Evolutionary conservation across 2,888 invertebrate genomes (phyloP).

Genomic region (Nysson spinosus): DNA sequence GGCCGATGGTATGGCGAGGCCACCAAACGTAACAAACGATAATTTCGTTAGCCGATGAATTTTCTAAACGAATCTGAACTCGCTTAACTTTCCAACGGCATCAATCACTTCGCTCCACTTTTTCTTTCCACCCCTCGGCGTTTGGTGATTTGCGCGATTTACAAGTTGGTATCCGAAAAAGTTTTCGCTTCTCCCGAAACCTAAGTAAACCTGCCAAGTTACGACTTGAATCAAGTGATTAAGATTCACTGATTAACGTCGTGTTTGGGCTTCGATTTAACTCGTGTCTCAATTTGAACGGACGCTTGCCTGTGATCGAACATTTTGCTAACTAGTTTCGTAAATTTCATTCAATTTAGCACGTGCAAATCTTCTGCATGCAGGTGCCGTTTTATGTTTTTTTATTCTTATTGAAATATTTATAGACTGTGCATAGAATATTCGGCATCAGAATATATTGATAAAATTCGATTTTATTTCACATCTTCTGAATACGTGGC

Average conservation of each 20-base stretch:
- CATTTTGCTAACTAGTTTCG: too few species aligned
- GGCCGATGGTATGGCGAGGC: slow-evolving; percentile 25
- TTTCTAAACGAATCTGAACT: slow-evolving; percentile 56
- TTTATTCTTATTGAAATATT: too few species aligned
- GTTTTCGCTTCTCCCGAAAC: slow-evolving; percentile 41
- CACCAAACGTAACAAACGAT: slow-evolving; percentile 42
- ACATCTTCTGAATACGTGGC: too few species aligned
- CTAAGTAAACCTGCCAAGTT: background rate
- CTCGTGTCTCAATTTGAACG: too few species aligned
- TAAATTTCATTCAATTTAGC: too few species aligned
- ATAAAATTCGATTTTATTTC: too few species aligned
- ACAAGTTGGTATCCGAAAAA: slow-evolving; percentile 42
- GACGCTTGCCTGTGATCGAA: background rate
- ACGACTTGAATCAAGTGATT: slow-evolving; percentile 50
- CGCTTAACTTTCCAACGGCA: slow-evolving; percentile 50
- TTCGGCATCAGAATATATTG: too few species aligned
- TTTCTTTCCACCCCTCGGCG: slow-evolving; percentile 9
- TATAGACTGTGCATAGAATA: too few species aligned
- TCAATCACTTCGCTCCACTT: slow-evolving; percentile 46
- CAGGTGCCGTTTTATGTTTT: too few species aligned
- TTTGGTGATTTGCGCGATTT: slow-evolving; percentile 27
- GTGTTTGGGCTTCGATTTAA: slow-evolving; percentile 40
- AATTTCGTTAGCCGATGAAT: slow-evolving; percentile 55
- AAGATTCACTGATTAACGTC: slow-evolving; percentile 52
- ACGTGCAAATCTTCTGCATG: too few species aligned